Conservation (phyloP, 1,140 invertebrate genomes). For the Drosophila pruinosa region DNA sequence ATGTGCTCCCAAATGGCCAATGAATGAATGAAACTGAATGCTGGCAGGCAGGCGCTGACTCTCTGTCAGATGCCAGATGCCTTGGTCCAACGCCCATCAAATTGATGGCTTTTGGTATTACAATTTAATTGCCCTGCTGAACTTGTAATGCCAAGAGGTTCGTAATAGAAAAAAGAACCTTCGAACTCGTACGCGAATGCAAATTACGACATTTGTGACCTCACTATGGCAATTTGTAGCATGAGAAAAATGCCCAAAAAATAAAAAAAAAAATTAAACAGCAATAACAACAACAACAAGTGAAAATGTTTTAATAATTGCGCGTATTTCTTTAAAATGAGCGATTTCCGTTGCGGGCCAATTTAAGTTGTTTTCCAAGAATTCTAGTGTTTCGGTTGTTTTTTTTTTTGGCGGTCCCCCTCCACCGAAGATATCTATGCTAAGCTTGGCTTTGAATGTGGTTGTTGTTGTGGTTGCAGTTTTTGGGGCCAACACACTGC, state of each 20-base stretch:
- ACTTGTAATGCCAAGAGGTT: slow-evolving; percentile 55
- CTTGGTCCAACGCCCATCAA: slow-evolving; percentile 58
- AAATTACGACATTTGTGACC: slow-evolving; percentile 64
- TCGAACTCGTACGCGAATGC: slow-evolving; percentile 42
- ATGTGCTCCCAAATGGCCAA: slow-evolving; percentile 62
- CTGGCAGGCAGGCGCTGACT: background rate
- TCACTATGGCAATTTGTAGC: slow-evolving; percentile 66
- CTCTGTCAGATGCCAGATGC: slow-evolving; percentile 8
- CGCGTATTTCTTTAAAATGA: slow-evolving; percentile 72
- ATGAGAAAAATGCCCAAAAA: slow-evolving; percentile 59
- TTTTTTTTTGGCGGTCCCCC: slow-evolving; percentile 14
- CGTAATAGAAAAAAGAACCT: slow-evolving; percentile 53
- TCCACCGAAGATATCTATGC: background rate
- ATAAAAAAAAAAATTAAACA: slow-evolving; percentile 9
- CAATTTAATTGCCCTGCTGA: slow-evolving; percentile 69
- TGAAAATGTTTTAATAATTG: slow-evolving; percentile 81
- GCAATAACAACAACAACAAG: slow-evolving; percentile 32
- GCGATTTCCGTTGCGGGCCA: slow-evolving; percentile 72
- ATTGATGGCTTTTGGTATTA: slow-evolving; percentile 68
- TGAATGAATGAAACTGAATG: slow-evolving; percentile 51
- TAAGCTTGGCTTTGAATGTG: slow-evolving; percentile 6
- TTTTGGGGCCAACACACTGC: slow-evolving; percentile 11
- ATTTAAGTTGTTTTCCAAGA: slow-evolving; percentile 48
- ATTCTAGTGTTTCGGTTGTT: slow-evolving; percentile 29
- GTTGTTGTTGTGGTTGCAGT: slow-evolving; percentile 45